These are phyloP conservation scores for Molothrus aeneus DNA, from an alignment of 2,797 vertebrate species.

Conservation along the genomic window DNA sequence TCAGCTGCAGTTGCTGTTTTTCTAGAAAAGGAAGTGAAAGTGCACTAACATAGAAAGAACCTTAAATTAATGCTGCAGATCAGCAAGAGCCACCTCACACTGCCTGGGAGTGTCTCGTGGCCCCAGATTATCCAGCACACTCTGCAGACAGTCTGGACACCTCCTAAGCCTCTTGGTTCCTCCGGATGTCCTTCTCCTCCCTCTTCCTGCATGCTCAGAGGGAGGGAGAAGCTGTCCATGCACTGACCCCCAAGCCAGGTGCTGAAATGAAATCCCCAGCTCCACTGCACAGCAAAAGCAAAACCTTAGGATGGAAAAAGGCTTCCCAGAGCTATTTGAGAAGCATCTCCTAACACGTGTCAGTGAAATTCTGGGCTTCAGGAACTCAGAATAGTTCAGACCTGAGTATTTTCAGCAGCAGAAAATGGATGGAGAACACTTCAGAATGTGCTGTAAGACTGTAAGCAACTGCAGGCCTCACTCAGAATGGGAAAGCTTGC, in stretches of 20 bases:
- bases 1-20: background rate
- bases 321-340: background rate
- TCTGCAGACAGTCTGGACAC: background rate
- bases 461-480: background rate
- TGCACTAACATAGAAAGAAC: background rate
- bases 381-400: background rate
- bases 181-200: background rate
- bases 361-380: background rate
- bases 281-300: background rate
- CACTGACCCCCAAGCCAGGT: background rate
- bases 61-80: background rate
- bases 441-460: background rate
- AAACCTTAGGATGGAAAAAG: background rate
- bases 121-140: background rate
- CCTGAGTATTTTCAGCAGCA: background rate
- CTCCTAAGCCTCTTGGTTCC: background rate
- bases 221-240: background rate
- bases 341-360: background rate
- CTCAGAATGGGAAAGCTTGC: background rate
- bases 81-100: background rate
- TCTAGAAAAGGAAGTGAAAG: constrained; percentile 27
- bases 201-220: background rate
- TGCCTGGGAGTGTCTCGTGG: background rate
- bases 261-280: background rate
- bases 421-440: background rate